Evolutionary conservation across 1,140 invertebrate species (phyloP), one percentile per base, ranked within the genome.

Genomic region (Hylaeus anthracinus): DNA sequence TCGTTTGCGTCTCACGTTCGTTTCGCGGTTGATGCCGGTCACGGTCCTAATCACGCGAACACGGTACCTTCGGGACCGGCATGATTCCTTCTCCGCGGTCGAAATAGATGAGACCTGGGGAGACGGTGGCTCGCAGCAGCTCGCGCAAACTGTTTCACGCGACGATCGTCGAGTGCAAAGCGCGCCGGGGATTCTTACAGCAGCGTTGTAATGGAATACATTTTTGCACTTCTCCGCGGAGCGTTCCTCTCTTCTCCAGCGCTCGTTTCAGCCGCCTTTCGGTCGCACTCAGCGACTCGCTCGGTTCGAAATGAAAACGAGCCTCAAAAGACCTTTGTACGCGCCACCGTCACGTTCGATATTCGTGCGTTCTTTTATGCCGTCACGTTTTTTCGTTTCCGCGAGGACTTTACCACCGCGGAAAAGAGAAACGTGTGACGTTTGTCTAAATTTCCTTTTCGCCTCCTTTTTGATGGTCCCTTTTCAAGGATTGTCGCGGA

Each of bases 321-420:
- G 79, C 63, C 82, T 85, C 82, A 71, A 87, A 87, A 87, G 86
- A 82, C 64, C 82, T 88, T 88, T 87, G 85, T 84, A 69, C 72
- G 67, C 51, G 78, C 65, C 72, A 74, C 81, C 73, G 73, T 83
- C 84, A 83, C 72, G 77, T 86, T 84, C 84, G 78, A 87, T 86
- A 86, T 86, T 77, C 81, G 53, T 61, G 60, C 82, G 56, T 78
- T 84, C 73, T 77, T 86, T 86, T 84, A 86, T 79, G 60, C 56
- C 77, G 81, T 72, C 85, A 87, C 81, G 81, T 87, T 83, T 87
- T 83, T 78, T 72, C 66, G 63, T 15, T 37, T 15, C 37, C n/a
- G 41, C 63, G 61, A 78, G 79, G 60, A 73, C 78, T 65, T 73
- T 73, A 26, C 65, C n/a, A 5, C 41, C 9, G 1, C 3, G 51